phyloP scores from a whole-genome alignment of 37 sponge, comb jelly and placozoan genomes.

The Mnemiopsis leidyi region DNA sequence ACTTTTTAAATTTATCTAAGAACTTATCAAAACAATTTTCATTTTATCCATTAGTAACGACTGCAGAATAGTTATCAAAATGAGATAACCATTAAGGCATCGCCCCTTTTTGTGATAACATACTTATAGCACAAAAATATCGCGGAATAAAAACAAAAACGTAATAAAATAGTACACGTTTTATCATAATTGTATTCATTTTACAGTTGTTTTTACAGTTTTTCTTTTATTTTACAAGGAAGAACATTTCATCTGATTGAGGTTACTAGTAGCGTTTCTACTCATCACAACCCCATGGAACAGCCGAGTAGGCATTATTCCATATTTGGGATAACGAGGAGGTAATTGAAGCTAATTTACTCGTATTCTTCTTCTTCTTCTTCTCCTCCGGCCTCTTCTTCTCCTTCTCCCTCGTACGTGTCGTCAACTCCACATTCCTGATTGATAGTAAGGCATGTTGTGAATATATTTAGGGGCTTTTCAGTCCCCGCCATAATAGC shows the following conservation, averaged over 20 bases:
- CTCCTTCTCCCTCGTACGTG: neutral
- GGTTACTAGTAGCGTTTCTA: neutral
- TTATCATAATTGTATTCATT: neutral
- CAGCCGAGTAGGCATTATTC: neutral
- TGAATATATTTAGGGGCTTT: too few relatives aligned
- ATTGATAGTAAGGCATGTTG: too few relatives aligned
- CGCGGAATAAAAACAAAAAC: neutral
- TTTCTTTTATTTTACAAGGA: neutral
- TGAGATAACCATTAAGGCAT: too few relatives aligned
- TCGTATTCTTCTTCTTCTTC: constrained; percentile 17
- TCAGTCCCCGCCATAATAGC: too few relatives aligned
- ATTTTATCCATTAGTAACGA: neutral
- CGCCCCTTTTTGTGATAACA: too few relatives aligned
- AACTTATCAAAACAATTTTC: neutral
- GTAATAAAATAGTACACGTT: neutral
- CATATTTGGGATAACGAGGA: neutral
- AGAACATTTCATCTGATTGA: neutral
- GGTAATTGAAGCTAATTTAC: neutral
- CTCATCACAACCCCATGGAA: neutral
- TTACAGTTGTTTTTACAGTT: neutral
- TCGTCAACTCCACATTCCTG: constrained; percentile 38
- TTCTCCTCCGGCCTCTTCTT: neutral
- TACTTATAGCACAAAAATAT: neutral
- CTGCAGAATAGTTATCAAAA: neutral
- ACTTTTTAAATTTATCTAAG: neutral